A percentile compares a stretch with the other conserved stretches of the same genome.
These are phyloP conservation scores for Apostichopus leukothele DNA, from an alignment of 53 echinoderm and acorn worm species.

Conservation along the genomic window DNA sequence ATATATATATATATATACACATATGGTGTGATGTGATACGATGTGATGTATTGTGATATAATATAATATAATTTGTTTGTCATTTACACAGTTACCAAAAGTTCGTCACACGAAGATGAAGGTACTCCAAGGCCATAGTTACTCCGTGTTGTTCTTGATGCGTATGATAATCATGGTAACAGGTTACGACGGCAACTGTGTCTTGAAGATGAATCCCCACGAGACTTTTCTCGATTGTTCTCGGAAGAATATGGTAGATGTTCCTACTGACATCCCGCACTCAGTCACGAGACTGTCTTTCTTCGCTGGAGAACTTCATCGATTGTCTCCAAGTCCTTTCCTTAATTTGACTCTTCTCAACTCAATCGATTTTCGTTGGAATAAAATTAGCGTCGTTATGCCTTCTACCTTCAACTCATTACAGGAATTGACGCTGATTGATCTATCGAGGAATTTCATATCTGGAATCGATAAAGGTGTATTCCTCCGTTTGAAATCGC, in stretches of 20 bases:
- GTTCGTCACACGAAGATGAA: neutral
- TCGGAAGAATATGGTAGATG: neutral
- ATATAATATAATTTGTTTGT: no score
- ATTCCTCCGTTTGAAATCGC: neutral
- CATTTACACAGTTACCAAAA: no score
- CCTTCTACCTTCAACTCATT: neutral
- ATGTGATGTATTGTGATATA: no score
- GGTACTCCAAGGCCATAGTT: neutral
- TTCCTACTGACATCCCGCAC: neutral
- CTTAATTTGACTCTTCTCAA: constrained; percentile 1
- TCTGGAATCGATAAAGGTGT: neutral
- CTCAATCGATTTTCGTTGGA: constrained; percentile 26
- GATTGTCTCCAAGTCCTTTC: neutral
- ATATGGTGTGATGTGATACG: no score
- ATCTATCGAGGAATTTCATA: constrained; percentile 24
- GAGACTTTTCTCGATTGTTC: constrained; percentile 20
- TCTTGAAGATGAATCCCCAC: neutral
- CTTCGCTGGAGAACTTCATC: neutral
- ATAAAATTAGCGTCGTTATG: neutral
- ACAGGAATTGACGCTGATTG: neutral
- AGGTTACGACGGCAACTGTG: neutral
- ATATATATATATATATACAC: no score
- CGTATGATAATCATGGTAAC: neutral
- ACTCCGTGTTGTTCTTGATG: neutral
- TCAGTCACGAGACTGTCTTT: constrained; percentile 2